Conservation (phyloP, 2,797 vertebrate genomes). For the Rhinogobio ventralis region DNA sequence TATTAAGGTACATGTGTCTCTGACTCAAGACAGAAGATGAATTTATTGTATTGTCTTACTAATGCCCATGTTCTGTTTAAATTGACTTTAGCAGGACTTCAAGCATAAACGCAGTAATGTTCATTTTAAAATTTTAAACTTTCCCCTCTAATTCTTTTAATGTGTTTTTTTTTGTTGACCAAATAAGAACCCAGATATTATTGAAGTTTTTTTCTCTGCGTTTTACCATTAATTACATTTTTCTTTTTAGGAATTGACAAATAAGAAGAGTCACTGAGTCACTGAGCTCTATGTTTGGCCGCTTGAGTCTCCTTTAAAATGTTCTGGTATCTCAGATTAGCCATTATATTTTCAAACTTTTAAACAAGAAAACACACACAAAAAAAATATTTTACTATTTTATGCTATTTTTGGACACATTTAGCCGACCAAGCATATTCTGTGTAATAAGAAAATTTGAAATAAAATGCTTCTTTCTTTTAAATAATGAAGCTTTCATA, state of each 20-base stretch:
- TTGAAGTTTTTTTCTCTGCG: not conserved
- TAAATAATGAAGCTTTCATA: not conserved
- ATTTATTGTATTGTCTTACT: too few relatives aligned
- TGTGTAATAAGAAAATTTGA: not conserved
- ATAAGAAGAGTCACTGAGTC: not conserved
- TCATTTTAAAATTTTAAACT: accelerated
- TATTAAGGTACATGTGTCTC: not conserved
- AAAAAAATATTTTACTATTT: not conserved
- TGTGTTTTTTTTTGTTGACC: not conserved
- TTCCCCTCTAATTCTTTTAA: not conserved
- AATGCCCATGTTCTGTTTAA: not conserved
- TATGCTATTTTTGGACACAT: not conserved
- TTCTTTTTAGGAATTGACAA: not conserved
- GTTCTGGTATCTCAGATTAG: not conserved
- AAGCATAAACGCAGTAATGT: not conserved
- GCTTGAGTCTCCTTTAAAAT: not conserved
- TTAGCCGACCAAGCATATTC: not conserved
- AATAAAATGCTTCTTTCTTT: not conserved
- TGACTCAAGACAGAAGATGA: not conserved
- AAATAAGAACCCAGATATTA: not conserved
- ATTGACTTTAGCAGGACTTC: not conserved
- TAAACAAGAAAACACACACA: not conserved
- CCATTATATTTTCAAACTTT: not conserved
- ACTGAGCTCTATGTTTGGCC: not conserved
- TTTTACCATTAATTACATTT: not conserved